These are phyloP conservation scores for Oophaga sylvatica DNA, from an alignment of 2,797 vertebrate genomes.

Conservation along the genomic window DNA sequence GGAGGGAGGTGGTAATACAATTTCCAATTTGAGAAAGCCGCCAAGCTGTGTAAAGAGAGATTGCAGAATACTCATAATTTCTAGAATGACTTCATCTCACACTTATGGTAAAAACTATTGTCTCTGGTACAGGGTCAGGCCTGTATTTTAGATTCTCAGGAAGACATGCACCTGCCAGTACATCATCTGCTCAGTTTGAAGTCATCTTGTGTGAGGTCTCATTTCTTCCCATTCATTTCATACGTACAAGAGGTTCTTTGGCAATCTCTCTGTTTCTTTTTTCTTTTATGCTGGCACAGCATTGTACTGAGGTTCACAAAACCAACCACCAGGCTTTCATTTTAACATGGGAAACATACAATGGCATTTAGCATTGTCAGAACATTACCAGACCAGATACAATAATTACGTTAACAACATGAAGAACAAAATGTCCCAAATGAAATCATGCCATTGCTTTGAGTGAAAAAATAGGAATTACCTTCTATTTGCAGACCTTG, in stretches of 20 bases:
- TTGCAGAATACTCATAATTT: constrained; percentile 16
- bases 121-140: constrained; percentile 28
- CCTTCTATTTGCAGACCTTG: neutral
- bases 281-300: constrained; percentile 1
- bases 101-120: constrained; percentile 29
- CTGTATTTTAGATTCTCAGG: constrained; percentile 21
- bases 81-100: constrained; percentile 32
- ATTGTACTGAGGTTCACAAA: neutral
- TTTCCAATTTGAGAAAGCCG: constrained; percentile 32
- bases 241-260: constrained; percentile 22
- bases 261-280: neutral
- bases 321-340: neutral
- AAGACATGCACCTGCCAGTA: constrained; percentile 23
- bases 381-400: constrained; percentile 23
- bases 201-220: constrained; percentile 9
- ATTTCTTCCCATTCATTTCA: constrained; percentile 27
- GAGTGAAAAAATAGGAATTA: constrained; percentile 30
- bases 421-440: constrained; percentile 43
- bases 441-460: constrained; percentile 24
- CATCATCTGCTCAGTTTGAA: constrained; percentile 35
- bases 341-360: constrained; percentile 10
- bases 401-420: constrained; percentile 42
- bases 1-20: constrained; percentile 32
- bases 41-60: constrained; percentile 37
- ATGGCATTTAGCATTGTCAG: constrained; percentile 22